Evolutionary conservation across 2,797 vertebrate species (phyloP), one percentile per base, ranked within the genome.

Genomic region (Xenopus petersii): DNA sequence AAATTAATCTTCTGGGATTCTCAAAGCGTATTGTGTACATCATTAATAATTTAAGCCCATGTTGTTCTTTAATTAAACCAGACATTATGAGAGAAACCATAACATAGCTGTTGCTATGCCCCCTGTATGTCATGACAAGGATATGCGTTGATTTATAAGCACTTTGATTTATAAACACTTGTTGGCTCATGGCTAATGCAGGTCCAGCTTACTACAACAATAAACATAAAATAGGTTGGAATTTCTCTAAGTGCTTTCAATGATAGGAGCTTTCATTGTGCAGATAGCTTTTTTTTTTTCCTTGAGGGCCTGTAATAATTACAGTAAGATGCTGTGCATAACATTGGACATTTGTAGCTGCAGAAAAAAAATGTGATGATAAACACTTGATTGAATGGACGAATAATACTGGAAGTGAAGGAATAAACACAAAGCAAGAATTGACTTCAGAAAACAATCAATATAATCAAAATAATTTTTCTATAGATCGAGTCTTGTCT

Each of bases 171-270:
- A 21, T 68, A 54, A 55, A 36, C 15, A 30, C 54, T 16, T 12
- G 16, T 68, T 54, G 24, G n/a, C 49, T 51, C 11, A 33, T 55
- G 54, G 49, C 21, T 68, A 68, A 56, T 68, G 51, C 30, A 68
- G 13, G 11, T 24, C 12, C 12, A 33, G 30, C 11, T 17, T 55
- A 36, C 51, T 55, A 24, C 15, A 68, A 68, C 51, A 68, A 68
- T 68, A 68, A 68, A 68, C 66, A 67, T 16, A 33, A n/a, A 13
- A 6, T 9, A 13, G 24, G 49, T 6, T 55, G 66, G 66, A 33
- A 55, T 68, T 55, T 55, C 51, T 55, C 9, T 26, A 68, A 68
- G 49, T 51, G 54, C 15, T 17, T 55, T 68, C 33, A 55, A 36
- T 68, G 64, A 51, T 51, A 51, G 12, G 47, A 51, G 47, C 47